These are phyloP conservation scores for Atta colombica DNA, from an alignment of 1,140 invertebrate genomes.

Conservation along the genomic window DNA sequence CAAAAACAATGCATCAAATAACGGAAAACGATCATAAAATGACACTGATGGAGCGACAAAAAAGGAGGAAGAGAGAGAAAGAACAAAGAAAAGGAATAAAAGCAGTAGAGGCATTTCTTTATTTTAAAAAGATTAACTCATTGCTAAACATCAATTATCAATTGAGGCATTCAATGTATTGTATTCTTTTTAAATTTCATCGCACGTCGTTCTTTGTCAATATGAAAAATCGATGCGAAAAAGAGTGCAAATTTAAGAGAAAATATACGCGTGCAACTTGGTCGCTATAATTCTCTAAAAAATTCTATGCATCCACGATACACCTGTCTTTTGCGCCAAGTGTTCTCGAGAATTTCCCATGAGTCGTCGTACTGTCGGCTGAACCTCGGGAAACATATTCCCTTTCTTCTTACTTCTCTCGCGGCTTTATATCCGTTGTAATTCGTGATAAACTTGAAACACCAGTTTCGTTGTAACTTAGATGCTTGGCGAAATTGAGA, in stretches of 20 bases:
- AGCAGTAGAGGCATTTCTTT: constrained; percentile 12
- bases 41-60: neutral
- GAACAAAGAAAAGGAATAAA: neutral
- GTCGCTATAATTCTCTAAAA: constrained; percentile 64
- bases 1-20: neutral
- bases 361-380: constrained; percentile 59
- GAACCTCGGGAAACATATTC: constrained; percentile 9
- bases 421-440: constrained; percentile 26
- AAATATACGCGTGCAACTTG: constrained; percentile 31
- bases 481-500: constrained; percentile 26
- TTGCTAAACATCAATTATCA: constrained; percentile 1
- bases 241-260: constrained; percentile 9
- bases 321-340: constrained; percentile 44
- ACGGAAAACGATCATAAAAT: constrained; percentile 5
- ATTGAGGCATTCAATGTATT: neutral
- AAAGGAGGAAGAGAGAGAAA: neutral
- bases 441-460: constrained; percentile 57
- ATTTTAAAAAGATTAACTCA: constrained; percentile 41
- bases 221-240: neutral
- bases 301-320: constrained; percentile 75
- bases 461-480: constrained; percentile 23
- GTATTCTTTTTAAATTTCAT: neutral
- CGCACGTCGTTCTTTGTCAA: neutral
- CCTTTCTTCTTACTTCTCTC: constrained; percentile 25
- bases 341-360: constrained; percentile 65